Base-by-base conservation (phyloP, 2,888 invertebrate species). In the Cyclophora albipunctata region DNA sequence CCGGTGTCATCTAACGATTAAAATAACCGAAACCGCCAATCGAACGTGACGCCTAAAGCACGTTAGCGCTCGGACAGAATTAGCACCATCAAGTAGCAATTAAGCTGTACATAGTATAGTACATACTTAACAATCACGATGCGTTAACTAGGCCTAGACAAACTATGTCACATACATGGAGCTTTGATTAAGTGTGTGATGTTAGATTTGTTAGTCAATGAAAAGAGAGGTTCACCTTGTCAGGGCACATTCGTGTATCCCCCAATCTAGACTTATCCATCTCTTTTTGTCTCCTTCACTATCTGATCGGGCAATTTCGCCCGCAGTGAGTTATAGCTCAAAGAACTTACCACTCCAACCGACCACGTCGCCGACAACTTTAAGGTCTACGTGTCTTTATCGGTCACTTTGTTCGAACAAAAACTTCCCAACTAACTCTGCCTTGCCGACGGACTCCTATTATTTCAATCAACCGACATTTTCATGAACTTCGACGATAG, bases 231-330 rank as follows among this genome's bases (percentile, higher is more conserved):
- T 5, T 37, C 5, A 5, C 37, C 37, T 37, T 62, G 70, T 58
- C 59, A 54, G 68, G 66, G 69, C 71, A 72, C 69, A 73, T 69
- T 67, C 69, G 73, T 68, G 78, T 75, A 80, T 81, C 77, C 73
- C 63, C 67, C 71, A 69, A 73, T 80, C 75, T 75, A 71, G 68
- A 68, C 69, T 70, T 69, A 70, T 69, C 77, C 77, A 60, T 62
- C 65, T 65, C 71, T 74, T 76, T 78, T 74, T 74, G 72, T 71
- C 70, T 66, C 62, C 59, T 64, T 37, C 37, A 69, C 81, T 75
- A 81, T 83, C 81, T 79, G 79, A 80, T 81, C 75, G 71, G 60
- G 53, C 63, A 76, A 81, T 73, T 79, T 78, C 65, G 61, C 64
- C 60, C 59, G 59, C 60, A 64, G 66, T 81, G 71, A 81, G 72